Base-by-base conservation (phyloP, 1,140 invertebrate species). In the Dendrolimus kikuchii region DNA sequence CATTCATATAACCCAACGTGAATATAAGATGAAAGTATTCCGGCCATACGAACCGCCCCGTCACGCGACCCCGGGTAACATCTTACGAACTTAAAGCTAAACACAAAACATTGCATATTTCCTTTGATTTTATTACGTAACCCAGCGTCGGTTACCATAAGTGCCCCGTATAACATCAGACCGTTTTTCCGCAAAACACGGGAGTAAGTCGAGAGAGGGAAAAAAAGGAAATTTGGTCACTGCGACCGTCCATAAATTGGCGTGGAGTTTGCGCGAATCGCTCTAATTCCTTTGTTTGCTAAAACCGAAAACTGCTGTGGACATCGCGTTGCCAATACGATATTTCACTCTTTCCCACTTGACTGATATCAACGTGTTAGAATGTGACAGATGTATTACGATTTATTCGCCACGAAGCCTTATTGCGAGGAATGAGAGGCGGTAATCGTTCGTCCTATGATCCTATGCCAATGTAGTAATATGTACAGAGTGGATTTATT, bases 231-330 rank as follows among this genome's bases (percentile, higher is more conserved):
- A 69, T 66, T 77, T 74, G 72, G 70, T 74, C 70, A 71, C 57
- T 57, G 64, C 66, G 62, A 60, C 64, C 63, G 58, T 64, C 62
- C 64, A 76, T 80, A 80, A 80, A 77, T 80, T 63, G 48, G 57
- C 66, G 51, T 55, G 40, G 62, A 58, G 58, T 59, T 23, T 59
- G 66, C 62, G 66, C 66, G 65, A 62, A 69, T 62, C 59, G 66
- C 60, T 70, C 71, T 77, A 77, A 80, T 77, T 74, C 74, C 73
- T 80, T 80, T 80, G 77, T 80, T 77, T 77, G 72, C 62, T 54
- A 72, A 73, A 77, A 74, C 68, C 70, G 77, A 80, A 73, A 73
- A 74, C 68, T 70, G 72, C 53, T 55, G 58, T 59, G 61, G 64
- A 58, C 64, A 64, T 58, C 56, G 53, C 58, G 61, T 57, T 55